Conservation (phyloP, 2,797 vertebrate species). For the Cynopterus sphinx region DNA sequence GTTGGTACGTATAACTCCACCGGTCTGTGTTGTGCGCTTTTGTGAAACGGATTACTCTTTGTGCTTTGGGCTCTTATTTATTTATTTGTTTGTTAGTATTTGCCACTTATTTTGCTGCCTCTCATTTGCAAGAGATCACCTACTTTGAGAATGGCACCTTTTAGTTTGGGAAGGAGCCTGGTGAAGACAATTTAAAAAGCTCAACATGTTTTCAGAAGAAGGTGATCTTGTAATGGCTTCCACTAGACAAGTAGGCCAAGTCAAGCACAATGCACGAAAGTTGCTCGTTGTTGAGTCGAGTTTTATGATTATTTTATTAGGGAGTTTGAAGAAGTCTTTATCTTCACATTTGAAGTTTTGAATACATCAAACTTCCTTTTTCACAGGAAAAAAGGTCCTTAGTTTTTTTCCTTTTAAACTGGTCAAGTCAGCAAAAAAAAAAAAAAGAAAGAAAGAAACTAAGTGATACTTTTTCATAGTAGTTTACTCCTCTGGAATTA, state of each 20-base stretch:
- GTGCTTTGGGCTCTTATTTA: neutral
- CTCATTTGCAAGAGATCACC: neutral
- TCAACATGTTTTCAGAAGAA: slow-evolving; percentile 59
- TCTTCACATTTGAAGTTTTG: neutral
- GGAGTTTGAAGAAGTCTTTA: neutral
- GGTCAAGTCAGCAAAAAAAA: neutral
- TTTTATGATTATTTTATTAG: neutral
- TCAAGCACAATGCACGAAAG: slow-evolving; percentile 49
- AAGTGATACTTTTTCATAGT: neutral
- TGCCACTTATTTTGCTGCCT: neutral
- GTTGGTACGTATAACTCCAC: neutral
- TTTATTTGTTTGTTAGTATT: neutral
- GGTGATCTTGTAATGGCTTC: slow-evolving; percentile 74
- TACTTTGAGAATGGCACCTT: neutral
- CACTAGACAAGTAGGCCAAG: slow-evolving; percentile 65
- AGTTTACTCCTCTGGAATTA: slow-evolving; percentile 35
- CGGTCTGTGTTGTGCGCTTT: neutral
- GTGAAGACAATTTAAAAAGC: neutral
- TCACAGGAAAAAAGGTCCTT: neutral
- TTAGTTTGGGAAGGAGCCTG: neutral
- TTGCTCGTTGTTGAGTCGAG: slow-evolving; percentile 6
- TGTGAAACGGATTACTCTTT: neutral
- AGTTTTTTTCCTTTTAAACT: neutral
- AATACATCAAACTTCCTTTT: neutral
- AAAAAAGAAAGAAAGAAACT: neutral